phyloP scores from a whole-genome alignment of 2,113 vertebrate genomes.

The Osmerus mordax region DNA sequence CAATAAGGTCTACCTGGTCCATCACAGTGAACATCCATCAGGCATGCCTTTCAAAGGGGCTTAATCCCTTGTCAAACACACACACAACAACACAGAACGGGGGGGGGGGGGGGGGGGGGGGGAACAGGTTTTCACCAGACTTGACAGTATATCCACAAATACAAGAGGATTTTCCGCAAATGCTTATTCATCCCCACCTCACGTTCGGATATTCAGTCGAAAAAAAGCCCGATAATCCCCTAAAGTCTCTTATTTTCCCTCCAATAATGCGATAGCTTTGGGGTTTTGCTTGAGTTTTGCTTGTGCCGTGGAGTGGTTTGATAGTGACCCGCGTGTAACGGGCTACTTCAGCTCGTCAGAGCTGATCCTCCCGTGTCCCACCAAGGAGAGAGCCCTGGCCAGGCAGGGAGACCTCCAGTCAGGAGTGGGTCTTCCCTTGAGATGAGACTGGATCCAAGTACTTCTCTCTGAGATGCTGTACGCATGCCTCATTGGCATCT shows the following conservation, averaged over 20 bases:
- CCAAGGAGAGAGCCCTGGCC: constrained; percentile 38
- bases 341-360: constrained; percentile 46
- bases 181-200: constrained; percentile 46
- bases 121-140: constrained; percentile 29
- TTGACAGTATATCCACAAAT: constrained; percentile 34
- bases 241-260: constrained; percentile 35
- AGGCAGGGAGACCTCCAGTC: not conserved
- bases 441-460: too few relatives aligned
- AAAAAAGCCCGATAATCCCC: constrained; percentile 47
- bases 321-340: constrained; percentile 30
- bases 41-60: constrained; percentile 23
- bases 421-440: too few relatives aligned
- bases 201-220: constrained; percentile 37
- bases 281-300: constrained; percentile 43
- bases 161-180: constrained; percentile 50
- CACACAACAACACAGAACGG: constrained; percentile 10
- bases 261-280: constrained; percentile 47
- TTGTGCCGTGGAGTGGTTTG: constrained; percentile 25
- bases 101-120: constrained; percentile 19
- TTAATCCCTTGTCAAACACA: constrained; percentile 31
- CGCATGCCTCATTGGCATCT: too few relatives aligned
- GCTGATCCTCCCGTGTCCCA: constrained; percentile 40
- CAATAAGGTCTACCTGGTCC: constrained; percentile 28
- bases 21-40: constrained; percentile 19
- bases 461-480: too few relatives aligned